Evolutionary conservation across 1,140 invertebrate genomes (phyloP).

Genomic region (Anthonomus grandis): DNA sequence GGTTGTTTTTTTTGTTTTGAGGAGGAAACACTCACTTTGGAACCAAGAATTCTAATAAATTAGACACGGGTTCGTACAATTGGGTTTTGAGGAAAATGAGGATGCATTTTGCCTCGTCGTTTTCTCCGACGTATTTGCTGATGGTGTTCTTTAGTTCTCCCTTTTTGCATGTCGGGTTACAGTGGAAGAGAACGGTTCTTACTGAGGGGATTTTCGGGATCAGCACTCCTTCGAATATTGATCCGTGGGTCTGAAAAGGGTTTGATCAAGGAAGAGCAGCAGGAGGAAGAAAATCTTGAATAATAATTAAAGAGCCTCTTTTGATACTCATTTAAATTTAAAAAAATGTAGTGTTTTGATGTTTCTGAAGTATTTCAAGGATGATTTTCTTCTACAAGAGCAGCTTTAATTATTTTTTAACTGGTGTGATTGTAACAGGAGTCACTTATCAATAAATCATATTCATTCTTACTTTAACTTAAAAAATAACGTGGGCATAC

Average conservation of each 20-base stretch:
- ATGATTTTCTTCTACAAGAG: no score
- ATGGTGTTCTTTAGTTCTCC: conserved; percentile 10
- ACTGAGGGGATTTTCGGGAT: conserved; percentile 35
- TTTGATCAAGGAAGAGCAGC: neutral
- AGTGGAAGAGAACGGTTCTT: conserved; percentile 31
- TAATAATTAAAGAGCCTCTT: no score
- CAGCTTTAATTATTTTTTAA: no score
- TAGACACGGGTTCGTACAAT: conserved; percentile 20
- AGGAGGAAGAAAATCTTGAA: no score
- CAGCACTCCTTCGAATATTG: conserved; percentile 34
- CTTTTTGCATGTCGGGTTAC: conserved; percentile 25
- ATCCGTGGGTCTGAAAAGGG: conserved; percentile 24
- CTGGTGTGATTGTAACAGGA: no score
- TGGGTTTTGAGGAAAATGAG: conserved; percentile 30
- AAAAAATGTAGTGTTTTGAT: neutral
- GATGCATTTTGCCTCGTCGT: conserved; percentile 31
- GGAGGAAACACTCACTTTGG: conserved; percentile 29
- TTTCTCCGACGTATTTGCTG: conserved; percentile 23
- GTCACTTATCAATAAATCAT: no score
- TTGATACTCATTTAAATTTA: neutral
- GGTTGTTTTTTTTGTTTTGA: no score
- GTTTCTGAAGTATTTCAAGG: neutral
- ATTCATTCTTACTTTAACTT: no score
- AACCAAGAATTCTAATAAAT: conserved; percentile 30
- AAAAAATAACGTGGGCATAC: no score